Evolutionary conservation across 92 coral and sea anemone species (phyloP).

Genomic region (Palythoa heliodiscus): DNA sequence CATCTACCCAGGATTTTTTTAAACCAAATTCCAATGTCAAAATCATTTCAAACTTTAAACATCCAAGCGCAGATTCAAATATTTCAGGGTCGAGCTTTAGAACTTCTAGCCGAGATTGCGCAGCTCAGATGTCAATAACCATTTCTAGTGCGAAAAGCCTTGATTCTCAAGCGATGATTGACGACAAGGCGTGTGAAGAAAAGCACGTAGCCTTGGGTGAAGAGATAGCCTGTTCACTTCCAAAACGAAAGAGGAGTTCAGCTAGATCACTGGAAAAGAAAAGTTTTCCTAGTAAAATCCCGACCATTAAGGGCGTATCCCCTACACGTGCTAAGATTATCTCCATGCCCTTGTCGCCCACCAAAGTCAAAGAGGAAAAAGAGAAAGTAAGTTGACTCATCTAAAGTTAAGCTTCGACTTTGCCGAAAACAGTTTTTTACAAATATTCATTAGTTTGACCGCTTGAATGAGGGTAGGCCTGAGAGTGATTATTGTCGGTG

Average conservation of each 20-base stretch:
- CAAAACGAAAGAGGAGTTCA: neutral
- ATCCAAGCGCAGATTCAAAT: constrained; percentile 16
- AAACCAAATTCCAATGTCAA: neutral
- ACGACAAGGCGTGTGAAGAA: neutral
- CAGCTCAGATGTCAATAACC: constrained; percentile 5
- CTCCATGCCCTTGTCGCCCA: constrained; percentile 5
- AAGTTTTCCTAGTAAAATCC: neutral
- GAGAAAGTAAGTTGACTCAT: neutral
- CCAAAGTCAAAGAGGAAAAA: constrained; percentile 16
- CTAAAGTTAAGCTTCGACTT: neutral
- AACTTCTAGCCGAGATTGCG: neutral
- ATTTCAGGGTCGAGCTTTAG: constrained; percentile 36
- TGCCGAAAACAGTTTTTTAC: neutral
- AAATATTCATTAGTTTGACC: neutral
- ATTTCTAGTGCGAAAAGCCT: constrained; percentile 38
- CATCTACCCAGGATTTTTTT: neutral
- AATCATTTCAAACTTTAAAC: constrained; percentile 2
- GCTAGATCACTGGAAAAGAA: neutral
- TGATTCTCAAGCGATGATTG: constrained; percentile 33
- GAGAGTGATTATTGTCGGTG: no score
- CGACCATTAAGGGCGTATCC: neutral
- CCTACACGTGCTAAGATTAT: neutral
- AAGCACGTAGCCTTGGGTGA: neutral
- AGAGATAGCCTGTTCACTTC: neutral
- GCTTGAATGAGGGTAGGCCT: neutral